Conservation (phyloP, 2,797 vertebrate species). For the Phataginus tetradactyla region DNA sequence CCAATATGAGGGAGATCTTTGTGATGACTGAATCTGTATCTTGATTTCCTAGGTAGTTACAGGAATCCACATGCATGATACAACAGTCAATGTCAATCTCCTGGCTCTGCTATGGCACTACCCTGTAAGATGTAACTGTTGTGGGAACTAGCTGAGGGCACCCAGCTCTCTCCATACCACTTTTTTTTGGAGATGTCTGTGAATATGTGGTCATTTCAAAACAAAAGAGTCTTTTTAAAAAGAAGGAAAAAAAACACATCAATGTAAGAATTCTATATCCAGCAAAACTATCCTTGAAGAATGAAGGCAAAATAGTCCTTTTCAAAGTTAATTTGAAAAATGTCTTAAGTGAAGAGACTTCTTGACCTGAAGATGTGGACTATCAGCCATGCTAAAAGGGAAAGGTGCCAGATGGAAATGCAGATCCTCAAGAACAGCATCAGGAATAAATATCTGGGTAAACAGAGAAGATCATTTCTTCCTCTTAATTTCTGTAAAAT, state of each 20-base stretch:
- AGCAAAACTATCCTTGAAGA: not conserved
- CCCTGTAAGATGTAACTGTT: rapidly evolving
- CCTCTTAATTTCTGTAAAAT: not conserved
- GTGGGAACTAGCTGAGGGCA: not conserved
- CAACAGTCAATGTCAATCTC: not conserved
- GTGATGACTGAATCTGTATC: too few species aligned
- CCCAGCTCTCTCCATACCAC: not conserved
- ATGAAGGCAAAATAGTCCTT: not conserved
- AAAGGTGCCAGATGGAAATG: not conserved
- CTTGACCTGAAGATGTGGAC: not conserved
- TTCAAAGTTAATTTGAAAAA: not conserved
- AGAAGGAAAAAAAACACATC: not conserved
- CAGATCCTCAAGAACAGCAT: not conserved
- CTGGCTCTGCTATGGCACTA: rapidly evolving
- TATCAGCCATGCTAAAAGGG: not conserved
- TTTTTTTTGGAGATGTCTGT: not conserved
- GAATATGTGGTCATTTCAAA: not conserved
- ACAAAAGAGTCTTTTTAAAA: not conserved
- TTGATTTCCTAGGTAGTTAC: not conserved
- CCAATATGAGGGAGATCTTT: not conserved
- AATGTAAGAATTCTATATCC: not conserved
- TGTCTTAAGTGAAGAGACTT: not conserved
- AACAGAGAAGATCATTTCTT: not conserved
- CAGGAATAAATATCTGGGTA: not conserved
- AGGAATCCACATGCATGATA: rapidly evolving